Conservation (phyloP, 2,797 vertebrate species). For the Fringilla coelebs region DNA sequence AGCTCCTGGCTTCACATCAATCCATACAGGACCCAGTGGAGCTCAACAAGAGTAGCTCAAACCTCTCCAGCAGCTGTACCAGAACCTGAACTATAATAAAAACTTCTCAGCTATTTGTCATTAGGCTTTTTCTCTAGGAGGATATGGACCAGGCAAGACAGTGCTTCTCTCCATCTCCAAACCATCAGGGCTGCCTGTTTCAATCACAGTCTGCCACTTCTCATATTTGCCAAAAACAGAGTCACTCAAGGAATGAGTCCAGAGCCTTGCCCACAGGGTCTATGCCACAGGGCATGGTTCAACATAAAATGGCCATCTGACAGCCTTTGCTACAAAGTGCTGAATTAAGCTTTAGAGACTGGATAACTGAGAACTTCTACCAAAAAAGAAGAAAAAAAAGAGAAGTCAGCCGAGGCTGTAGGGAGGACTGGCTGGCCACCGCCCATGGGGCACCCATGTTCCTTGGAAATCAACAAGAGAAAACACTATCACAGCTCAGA, state of each 20-base stretch:
- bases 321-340: not conserved
- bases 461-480: not conserved
- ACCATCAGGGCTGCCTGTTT: not conserved
- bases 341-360: not conserved
- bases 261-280: not conserved
- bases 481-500: not conserved
- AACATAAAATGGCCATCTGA: not conserved
- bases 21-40: not conserved
- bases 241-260: not conserved
- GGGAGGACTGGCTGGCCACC: not conserved
- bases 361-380: not conserved
- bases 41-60: not conserved
- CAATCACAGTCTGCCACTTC: not conserved
- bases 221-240: not conserved
- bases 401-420: not conserved
- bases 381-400: not conserved
- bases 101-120: not conserved
- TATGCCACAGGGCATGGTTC: not conserved
- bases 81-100: not conserved
- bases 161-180: not conserved
- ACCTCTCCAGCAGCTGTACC: not conserved
- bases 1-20: not conserved
- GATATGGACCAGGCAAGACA: not conserved
- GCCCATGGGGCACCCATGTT: fast-evolving
- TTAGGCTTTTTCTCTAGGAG: not conserved